Conservation (phyloP, 2,888 invertebrate species). For the Cerceris ruficornis region DNA sequence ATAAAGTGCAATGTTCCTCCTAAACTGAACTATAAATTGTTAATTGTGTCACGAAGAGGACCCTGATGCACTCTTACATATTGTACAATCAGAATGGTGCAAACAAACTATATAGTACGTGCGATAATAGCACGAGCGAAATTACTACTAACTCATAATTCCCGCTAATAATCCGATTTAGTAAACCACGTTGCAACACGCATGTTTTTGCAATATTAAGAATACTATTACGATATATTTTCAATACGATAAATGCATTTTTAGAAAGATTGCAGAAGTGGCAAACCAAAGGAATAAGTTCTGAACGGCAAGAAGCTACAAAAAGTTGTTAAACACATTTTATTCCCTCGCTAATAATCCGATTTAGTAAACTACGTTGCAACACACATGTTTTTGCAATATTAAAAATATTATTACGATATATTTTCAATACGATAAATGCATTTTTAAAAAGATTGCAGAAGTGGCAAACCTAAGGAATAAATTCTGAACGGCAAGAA, state of each 20-base stretch:
- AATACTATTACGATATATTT: too few relatives aligned
- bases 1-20: too few relatives aligned
- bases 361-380: background rate
- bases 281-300: too few relatives aligned
- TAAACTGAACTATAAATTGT: too few relatives aligned
- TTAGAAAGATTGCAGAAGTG: too few relatives aligned
- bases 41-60: background rate
- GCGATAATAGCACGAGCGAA: background rate
- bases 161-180: background rate
- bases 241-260: too few relatives aligned
- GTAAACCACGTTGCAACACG: background rate
- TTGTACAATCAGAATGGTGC: conserved; percentile 4
- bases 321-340: too few relatives aligned
- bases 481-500: too few relatives aligned
- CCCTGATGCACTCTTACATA: background rate
- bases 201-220: background rate
- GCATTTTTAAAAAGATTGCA: too few relatives aligned
- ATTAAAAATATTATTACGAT: background rate
- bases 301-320: too few relatives aligned
- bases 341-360: background rate
- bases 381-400: background rate
- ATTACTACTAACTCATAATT: background rate
- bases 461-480: too few relatives aligned
- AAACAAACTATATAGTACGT: background rate
- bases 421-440: too few relatives aligned